Conservation (phyloP, 2,888 invertebrate genomes). For the Trichogramma evanescens region DNA sequence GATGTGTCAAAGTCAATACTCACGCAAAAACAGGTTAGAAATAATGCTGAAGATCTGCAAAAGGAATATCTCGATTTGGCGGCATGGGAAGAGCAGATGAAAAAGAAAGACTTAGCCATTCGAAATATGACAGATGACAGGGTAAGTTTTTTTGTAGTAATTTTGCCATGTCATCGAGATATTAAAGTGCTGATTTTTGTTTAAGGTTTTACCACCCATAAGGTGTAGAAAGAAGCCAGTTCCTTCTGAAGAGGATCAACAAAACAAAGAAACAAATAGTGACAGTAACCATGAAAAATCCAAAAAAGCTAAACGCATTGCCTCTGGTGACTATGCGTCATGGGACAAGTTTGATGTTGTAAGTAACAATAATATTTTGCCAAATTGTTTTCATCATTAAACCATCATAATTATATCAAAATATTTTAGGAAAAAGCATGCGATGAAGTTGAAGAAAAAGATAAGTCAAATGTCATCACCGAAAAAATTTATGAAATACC, state of each 20-base stretch:
- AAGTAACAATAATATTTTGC: slow-evolving; percentile 28
- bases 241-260: slow-evolving; percentile 21
- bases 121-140: slow-evolving; percentile 37
- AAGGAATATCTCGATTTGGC: slow-evolving; percentile 66
- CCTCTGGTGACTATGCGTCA: slow-evolving; percentile 59
- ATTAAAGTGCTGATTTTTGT: background rate
- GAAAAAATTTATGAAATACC: slow-evolving; percentile 49
- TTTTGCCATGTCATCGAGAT: background rate
- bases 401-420: background rate
- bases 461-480: slow-evolving; percentile 32
- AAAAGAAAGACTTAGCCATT: slow-evolving; percentile 60
- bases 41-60: slow-evolving; percentile 65
- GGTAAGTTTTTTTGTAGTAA: slow-evolving; percentile 17
- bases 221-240: slow-evolving; percentile 47
- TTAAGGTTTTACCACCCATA: slow-evolving; percentile 51
- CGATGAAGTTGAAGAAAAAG: slow-evolving; percentile 55
- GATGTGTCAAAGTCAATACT: slow-evolving; percentile 51
- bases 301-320: slow-evolving; percentile 48
- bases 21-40: slow-evolving; percentile 64
- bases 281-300: slow-evolving; percentile 8
- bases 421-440: slow-evolving; percentile 56
- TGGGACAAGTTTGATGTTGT: slow-evolving; percentile 80
- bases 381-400: background rate
- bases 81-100: slow-evolving; percentile 67
- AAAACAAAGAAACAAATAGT: too few relatives aligned